Evolutionary conservation across 2,888 invertebrate species (phyloP).

Genomic region (Drosophila melanosoma): DNA sequence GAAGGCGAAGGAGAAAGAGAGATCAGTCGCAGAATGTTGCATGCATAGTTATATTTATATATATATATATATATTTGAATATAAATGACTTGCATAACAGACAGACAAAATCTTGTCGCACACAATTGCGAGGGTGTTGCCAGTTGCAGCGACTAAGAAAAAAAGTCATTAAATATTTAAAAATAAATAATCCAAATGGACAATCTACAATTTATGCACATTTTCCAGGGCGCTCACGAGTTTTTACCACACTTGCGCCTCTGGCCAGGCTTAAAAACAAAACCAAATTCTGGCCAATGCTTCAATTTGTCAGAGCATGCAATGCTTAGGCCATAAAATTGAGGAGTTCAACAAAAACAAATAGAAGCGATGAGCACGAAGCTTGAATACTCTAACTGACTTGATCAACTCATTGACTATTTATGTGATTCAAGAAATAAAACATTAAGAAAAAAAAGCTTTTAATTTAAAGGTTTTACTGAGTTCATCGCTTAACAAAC

Average conservation of each 20-base stretch:
- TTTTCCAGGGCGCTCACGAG: slow-evolving; percentile 61
- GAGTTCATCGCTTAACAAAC: background rate
- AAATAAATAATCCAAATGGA: slow-evolving; percentile 70
- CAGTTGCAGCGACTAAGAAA: slow-evolving; percentile 52
- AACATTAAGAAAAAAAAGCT: background rate
- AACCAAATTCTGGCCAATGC: slow-evolving; percentile 23
- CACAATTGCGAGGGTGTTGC: slow-evolving; percentile 72
- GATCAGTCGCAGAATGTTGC: slow-evolving; percentile 39
- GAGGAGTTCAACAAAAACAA: slow-evolving; percentile 22
- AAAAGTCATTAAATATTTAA: slow-evolving; percentile 74
- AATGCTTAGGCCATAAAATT: slow-evolving; percentile 22
- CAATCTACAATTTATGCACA: slow-evolving; percentile 65
- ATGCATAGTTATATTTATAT: slow-evolving; percentile 20
- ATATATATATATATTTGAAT: slow-evolving; percentile 37
- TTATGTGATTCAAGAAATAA: too few relatives aligned
- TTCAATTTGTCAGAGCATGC: slow-evolving; percentile 48
- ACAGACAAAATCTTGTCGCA: slow-evolving; percentile 36
- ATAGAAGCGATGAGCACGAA: background rate
- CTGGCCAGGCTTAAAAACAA: slow-evolving; percentile 19
- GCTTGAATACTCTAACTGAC: slow-evolving; percentile 7
- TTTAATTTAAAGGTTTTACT: too few relatives aligned
- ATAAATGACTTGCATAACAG: slow-evolving; percentile 56
- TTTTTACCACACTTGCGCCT: slow-evolving; percentile 60
- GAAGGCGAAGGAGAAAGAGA: slow-evolving; percentile 8
- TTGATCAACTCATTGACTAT: background rate